These are phyloP conservation scores for Cladopsammia gracilis DNA, from an alignment of 64 coral and sea anemone species.

Conservation along the genomic window DNA sequence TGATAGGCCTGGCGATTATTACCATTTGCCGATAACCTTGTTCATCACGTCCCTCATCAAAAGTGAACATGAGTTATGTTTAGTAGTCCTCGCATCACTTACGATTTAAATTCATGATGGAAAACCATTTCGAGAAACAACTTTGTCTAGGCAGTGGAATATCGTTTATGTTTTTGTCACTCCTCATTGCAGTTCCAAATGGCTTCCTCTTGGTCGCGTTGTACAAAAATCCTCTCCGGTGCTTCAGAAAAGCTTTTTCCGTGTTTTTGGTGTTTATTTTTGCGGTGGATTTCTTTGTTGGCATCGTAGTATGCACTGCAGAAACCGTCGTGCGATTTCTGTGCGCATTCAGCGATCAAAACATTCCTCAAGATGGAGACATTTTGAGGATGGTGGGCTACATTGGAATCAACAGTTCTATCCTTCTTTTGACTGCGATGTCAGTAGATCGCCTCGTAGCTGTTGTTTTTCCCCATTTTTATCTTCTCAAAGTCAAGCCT, in stretches of 20 bases:
- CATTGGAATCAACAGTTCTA: constrained; percentile 21
- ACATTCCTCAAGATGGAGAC: not conserved
- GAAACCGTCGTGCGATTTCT: not conserved
- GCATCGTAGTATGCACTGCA: not conserved
- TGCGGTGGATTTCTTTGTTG: not conserved
- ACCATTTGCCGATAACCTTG: too few relatives aligned
- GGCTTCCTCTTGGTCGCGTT: not conserved
- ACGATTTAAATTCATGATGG: not conserved
- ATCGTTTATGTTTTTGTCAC: not conserved
- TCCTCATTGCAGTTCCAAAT: not conserved
- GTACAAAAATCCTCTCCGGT: constrained; percentile 7
- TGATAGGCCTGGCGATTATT: too few relatives aligned
- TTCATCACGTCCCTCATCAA: too few relatives aligned
- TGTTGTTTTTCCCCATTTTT: not conserved
- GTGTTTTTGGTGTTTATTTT: not conserved
- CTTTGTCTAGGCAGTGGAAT: constrained; percentile 14
- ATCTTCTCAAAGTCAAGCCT: not conserved
- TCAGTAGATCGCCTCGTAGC: constrained; percentile 10
- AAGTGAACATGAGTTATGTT: not conserved
- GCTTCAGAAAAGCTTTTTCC: not conserved
- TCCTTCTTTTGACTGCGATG: not conserved
- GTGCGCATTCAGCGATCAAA: not conserved
- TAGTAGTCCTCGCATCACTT: not conserved
- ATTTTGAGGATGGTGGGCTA: not conserved
- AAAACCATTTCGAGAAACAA: not conserved